Conservation (phyloP, 2,888 invertebrate genomes). For the Erebia palarica region DNA sequence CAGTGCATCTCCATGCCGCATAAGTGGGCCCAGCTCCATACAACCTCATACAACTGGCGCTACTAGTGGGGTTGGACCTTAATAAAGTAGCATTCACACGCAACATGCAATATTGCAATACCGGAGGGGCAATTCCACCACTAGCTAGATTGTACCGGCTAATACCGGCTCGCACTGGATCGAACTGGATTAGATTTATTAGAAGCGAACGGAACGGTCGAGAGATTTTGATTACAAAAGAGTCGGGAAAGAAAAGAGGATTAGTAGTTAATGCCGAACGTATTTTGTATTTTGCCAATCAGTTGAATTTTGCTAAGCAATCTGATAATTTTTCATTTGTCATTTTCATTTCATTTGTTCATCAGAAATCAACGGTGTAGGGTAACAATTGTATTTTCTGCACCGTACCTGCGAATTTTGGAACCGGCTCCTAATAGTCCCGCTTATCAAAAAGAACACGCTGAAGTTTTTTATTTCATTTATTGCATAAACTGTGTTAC, state of each 20-base stretch:
- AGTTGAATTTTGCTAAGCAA: background rate
- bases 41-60: no score
- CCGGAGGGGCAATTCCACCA: conserved; percentile 45
- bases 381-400: no score
- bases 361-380: no score
- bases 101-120: conserved; percentile 45
- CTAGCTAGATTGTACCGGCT: conserved; percentile 15
- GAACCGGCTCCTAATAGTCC: no score
- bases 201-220: conserved; percentile 37
- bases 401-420: no score
- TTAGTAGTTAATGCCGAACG: background rate
- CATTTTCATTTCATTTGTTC: background rate
- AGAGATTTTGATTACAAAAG: conserved; percentile 33
- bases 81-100: conserved; percentile 53
- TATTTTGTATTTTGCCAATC: conserved; percentile 2
- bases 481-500: no score
- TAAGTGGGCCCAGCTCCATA: no score
- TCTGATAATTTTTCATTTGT: background rate
- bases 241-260: conserved; percentile 9
- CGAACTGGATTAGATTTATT: conserved; percentile 49
- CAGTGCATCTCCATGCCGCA: no score
- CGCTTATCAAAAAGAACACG: no score
- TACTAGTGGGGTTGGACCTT: conserved; percentile 28
- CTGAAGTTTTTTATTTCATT: no score
- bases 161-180: conserved; percentile 41